These are phyloP conservation scores for Rhynchophorus ferrugineus DNA, from an alignment of 1,140 invertebrate species.

Conservation along the genomic window DNA sequence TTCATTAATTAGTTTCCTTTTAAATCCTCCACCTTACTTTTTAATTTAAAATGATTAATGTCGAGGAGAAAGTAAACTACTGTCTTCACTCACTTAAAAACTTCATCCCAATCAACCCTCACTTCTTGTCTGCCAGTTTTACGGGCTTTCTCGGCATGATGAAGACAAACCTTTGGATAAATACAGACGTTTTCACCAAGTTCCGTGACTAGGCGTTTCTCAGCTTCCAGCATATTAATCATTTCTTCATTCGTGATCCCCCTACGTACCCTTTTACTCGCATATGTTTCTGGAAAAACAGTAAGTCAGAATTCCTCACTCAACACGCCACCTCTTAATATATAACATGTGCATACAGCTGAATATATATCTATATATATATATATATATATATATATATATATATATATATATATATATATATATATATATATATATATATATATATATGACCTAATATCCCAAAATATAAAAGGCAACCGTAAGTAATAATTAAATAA, in stretches of 20 bases:
- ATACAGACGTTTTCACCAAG: conserved; percentile 62
- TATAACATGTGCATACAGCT: too few relatives aligned
- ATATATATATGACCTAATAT: too few relatives aligned
- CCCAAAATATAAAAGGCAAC: too few relatives aligned
- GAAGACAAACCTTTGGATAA: conserved; percentile 59
- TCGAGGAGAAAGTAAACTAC: too few relatives aligned
- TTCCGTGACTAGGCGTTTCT: conserved; percentile 60
- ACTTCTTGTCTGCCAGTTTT: conserved; percentile 37
- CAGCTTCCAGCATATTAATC: conserved; percentile 56
- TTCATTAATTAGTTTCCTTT: too few relatives aligned
- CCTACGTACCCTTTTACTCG: conserved; percentile 44
- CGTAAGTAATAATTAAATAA: too few relatives aligned
- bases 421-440: too few relatives aligned
- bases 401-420: too few relatives aligned
- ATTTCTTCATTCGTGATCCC: conserved; percentile 40
- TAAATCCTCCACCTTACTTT: too few relatives aligned
- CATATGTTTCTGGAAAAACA: conserved; percentile 53
- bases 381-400: too few relatives aligned
- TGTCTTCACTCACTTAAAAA: conserved; percentile 60
- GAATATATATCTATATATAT: too few relatives aligned
- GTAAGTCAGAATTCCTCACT: not conserved
- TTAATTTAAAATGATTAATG: too few relatives aligned
- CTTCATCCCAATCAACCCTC: conserved; percentile 52
- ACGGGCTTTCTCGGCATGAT: conserved; percentile 51
- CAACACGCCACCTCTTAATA: not conserved